Conservation (phyloP, 2,797 vertebrate species). For the Muscicapa striata region DNA sequence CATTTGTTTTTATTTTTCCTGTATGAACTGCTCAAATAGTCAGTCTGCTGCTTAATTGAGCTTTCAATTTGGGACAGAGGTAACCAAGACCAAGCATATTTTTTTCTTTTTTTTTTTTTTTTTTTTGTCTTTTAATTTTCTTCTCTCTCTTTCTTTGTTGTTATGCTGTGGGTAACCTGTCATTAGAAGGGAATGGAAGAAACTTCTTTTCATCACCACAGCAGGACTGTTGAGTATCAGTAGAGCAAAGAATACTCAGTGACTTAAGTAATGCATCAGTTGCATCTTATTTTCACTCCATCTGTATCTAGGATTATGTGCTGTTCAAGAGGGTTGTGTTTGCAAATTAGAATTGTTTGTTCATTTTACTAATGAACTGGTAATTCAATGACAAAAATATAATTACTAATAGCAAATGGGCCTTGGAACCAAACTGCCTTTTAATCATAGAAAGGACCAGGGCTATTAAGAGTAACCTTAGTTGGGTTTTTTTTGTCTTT, state of each 20-base stretch:
- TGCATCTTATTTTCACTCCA: neutral
- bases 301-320: neutral
- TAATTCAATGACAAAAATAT: neutral
- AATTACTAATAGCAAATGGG: neutral
- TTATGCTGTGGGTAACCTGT: neutral
- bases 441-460: neutral
- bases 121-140: accelerated
- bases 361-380: neutral
- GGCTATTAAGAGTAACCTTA: neutral
- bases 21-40: neutral
- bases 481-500: neutral
- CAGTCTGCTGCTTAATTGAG: neutral
- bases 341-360: neutral
- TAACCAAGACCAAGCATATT: neutral
- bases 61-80: neutral
- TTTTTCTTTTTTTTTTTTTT: too few species aligned
- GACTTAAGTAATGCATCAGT: neutral
- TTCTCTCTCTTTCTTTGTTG: neutral
- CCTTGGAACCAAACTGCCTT: neutral
- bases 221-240: neutral
- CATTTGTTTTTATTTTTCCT: neutral
- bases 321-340: neutral
- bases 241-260: neutral
- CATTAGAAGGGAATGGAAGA: neutral
- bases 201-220: neutral